A percentile compares a stretch with the other conserved stretches of the same genome.
These are phyloP conservation scores for Cotesia congregata DNA, from an alignment of 2,888 invertebrate species.

Conservation along the genomic window DNA sequence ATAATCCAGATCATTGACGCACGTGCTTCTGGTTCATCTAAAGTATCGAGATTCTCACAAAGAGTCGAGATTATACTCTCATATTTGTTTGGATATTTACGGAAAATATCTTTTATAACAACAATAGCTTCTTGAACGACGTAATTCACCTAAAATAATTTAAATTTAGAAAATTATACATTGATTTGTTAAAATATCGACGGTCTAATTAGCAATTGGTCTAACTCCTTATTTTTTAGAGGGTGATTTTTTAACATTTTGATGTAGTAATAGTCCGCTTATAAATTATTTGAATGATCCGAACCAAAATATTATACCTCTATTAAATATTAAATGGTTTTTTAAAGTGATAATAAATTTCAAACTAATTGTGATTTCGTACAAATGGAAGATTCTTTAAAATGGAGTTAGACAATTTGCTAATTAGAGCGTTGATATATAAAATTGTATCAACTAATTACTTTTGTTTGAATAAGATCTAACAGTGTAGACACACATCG, in stretches of 20 bases:
- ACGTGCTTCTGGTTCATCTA: constrained; percentile 98
- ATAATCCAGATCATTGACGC: constrained; percentile 98
- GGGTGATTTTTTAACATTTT: too few species aligned
- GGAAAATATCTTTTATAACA: constrained; percentile 97
- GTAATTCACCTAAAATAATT: constrained; percentile 81
- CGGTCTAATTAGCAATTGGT: too few species aligned
- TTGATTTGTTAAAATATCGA: constrained; percentile 2
- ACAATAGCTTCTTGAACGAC: constrained; percentile 99
- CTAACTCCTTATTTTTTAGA: too few species aligned
- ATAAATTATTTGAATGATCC: too few species aligned
- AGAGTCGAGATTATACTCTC: constrained; percentile 99
- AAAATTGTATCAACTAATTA: constrained; percentile 56
- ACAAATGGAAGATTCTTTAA: too few species aligned
- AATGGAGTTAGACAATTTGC: too few species aligned
- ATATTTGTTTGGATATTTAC: constrained; percentile 99
- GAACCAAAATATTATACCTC: too few species aligned
- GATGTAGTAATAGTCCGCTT: too few species aligned
- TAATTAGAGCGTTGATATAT: too few species aligned
- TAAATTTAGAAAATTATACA: background rate
- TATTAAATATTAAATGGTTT: too few species aligned
- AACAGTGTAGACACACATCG: constrained; percentile 97
- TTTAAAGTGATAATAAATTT: too few species aligned
- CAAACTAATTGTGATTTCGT: too few species aligned
- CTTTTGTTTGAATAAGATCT: constrained; percentile 99
- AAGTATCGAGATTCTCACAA: constrained; percentile 97